Evolutionary conservation across 2,797 vertebrate species (phyloP).

Genomic region (Merluccius polli): DNA sequence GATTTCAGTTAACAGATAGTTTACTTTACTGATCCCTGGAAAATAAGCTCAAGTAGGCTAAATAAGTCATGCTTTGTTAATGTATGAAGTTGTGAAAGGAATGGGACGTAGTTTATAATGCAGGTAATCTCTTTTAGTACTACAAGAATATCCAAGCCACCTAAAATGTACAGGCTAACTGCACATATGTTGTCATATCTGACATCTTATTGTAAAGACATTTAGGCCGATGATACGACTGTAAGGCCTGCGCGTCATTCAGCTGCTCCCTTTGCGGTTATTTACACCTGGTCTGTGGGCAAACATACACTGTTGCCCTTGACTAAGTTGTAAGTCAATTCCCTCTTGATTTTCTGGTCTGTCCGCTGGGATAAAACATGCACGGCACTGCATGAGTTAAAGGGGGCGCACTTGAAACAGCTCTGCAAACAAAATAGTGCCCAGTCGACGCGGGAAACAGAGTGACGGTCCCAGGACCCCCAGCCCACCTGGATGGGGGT

Average conservation of each 20-base stretch:
- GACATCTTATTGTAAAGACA: not conserved
- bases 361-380: slow-evolving; percentile 8
- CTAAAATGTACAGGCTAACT: not conserved
- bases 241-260: not conserved
- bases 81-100: too few relatives aligned
- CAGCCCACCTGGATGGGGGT: not conserved
- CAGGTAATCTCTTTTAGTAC: not conserved
- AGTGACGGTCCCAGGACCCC: slow-evolving; percentile 35
- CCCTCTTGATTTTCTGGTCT: slow-evolving; percentile 16
- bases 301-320: slow-evolving; percentile 66
- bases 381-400: too few relatives aligned
- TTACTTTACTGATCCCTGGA: not conserved
- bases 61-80: too few relatives aligned
- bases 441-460: slow-evolving; percentile 31
- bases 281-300: slow-evolving; percentile 69
- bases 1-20: not conserved
- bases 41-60: too few relatives aligned
- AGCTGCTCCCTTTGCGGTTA: slow-evolving; percentile 69
- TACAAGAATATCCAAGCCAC: not conserved
- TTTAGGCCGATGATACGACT: not conserved
- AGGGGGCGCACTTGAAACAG: slow-evolving; percentile 20
- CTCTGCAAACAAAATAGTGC: slow-evolving; percentile 40
- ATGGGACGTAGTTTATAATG: too few relatives aligned
- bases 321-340: slow-evolving; percentile 22
- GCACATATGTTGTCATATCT: not conserved